phyloP scores from a whole-genome alignment of 2,797 vertebrate genomes.

The Mastacembelus armatus region DNA sequence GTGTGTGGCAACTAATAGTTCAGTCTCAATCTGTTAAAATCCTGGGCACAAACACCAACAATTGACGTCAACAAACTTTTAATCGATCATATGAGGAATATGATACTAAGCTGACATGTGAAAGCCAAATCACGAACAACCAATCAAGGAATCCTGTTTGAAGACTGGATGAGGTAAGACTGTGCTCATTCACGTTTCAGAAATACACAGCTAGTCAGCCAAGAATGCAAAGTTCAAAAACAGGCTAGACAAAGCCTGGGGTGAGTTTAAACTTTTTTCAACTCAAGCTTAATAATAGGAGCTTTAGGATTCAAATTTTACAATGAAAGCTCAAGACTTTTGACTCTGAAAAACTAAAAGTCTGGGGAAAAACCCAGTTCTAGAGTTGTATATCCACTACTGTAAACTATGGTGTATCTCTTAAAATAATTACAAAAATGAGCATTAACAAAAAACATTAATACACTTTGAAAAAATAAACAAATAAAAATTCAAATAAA shows the following conservation, averaged over 20 bases:
- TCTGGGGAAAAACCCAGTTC: neutral
- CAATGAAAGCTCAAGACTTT: constrained; percentile 9
- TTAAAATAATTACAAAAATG: constrained; percentile 5
- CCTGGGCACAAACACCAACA: constrained; percentile 38
- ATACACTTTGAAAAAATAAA: too few relatives aligned
- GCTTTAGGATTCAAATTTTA: constrained; percentile 12
- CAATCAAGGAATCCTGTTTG: neutral
- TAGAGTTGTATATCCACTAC: neutral
- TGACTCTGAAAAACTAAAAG: neutral
- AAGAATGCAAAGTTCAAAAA: constrained; percentile 12
- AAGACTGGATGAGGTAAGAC: constrained; percentile 2
- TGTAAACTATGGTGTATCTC: neutral
- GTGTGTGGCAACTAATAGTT: constrained; percentile 12
- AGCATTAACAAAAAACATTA: neutral
- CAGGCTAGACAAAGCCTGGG: neutral
- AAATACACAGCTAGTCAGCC: neutral
- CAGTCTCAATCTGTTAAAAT: constrained; percentile 32
- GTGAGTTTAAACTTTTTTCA: constrained; percentile 23
- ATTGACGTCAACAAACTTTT: constrained; percentile 33
- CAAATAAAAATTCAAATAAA: neutral
- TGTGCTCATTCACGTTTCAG: too few relatives aligned
- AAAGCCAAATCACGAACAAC: constrained; percentile 28
- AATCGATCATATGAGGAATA: constrained; percentile 18
- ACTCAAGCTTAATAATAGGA: constrained; percentile 27
- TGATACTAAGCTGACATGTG: constrained; percentile 29